Base-by-base conservation (phyloP, 2,888 invertebrate genomes). In the Spodoptera exigua region DNA sequence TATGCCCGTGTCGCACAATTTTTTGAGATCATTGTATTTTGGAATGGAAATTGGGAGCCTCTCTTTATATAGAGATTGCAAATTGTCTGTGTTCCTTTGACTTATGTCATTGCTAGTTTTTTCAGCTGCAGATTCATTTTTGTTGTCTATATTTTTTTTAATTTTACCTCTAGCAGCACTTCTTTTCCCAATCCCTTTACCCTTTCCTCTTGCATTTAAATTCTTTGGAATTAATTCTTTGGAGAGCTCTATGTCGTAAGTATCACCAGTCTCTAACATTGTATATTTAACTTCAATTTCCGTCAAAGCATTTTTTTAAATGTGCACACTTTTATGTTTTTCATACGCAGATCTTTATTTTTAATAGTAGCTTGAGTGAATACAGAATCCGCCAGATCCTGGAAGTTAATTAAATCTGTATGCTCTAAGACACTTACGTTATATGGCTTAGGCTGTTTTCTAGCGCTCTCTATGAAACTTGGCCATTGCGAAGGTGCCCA, bases 401-500 rank as follows among this genome's bases (percentile, higher is more conserved):
- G 44, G 44, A 27, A 55, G 44, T 61, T 45, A 36, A 54, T 45
- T 16, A 55, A 61, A 54, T 61, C 60, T 39, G 27, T 32, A 39
- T 62, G 55, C 0, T 61, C 67, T 32, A 58, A 32, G 9, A 52
- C 45, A 27, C 37, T 56, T 12, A 74, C 71, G 36, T 55, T 41
- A 48, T 68, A 72, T 7, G 70, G 68, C 47, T 55, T 39, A 45
- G 78, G 76, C 11, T 53, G 49, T 58, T 70, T 72, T 49, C 75
- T 49, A 16, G 76, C 71, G 34, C 61, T 68, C 41, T 59, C 46
- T 9, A 73, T 58, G 35, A 68, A 59, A 27, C 64, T 69, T 16
- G 61, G 56, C 77, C 78, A 79, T 63, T 81, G 75, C 1, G 76
- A 77, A 27, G 79, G 76, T 27, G 68, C 69, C 71, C 73, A 75